These are phyloP conservation scores for Chymomyza amoena DNA, from an alignment of 2,888 invertebrate genomes.

Conservation along the genomic window DNA sequence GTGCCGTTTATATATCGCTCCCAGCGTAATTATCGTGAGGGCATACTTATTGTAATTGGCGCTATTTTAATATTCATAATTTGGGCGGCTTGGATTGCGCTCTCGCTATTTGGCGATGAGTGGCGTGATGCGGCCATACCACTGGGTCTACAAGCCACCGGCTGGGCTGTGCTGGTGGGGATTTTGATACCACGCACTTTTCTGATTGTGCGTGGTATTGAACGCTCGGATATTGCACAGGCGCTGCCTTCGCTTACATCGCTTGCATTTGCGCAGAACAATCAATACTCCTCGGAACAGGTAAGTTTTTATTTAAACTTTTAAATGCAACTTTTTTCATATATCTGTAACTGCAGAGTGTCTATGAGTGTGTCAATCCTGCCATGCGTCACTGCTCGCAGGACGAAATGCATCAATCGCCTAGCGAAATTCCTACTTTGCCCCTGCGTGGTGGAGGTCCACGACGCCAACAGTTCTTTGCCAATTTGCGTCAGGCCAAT, in stretches of 20 bases:
- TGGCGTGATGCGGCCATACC: conserved; percentile 82
- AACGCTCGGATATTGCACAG: conserved; percentile 82
- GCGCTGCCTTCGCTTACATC: conserved; percentile 80
- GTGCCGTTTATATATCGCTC: conserved; percentile 83
- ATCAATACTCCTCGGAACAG: conserved; percentile 79
- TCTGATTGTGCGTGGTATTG: conserved; percentile 83
- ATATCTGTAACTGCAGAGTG: conserved; percentile 76
- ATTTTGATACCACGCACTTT: conserved; percentile 86
- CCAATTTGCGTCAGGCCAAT: conserved; percentile 77
- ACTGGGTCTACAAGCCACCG: conserved; percentile 82
- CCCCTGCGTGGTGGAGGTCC: conserved; percentile 77
- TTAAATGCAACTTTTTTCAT: neutral
- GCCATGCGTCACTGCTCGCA: conserved; percentile 79
- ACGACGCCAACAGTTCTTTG: conserved; percentile 77
- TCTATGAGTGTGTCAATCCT: conserved; percentile 82
- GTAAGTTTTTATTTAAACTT: conserved; percentile 43
- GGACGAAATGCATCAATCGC: conserved; percentile 76
- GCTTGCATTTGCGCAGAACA: conserved; percentile 78
- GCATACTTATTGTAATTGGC: conserved; percentile 81
- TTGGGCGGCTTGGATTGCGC: conserved; percentile 83
- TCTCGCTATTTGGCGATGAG: conserved; percentile 80
- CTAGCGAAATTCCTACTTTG: conserved; percentile 79
- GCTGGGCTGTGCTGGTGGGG: conserved; percentile 82
- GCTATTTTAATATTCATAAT: conserved; percentile 80
- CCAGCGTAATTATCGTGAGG: conserved; percentile 85